A percentile compares a stretch with the other conserved stretches of the same genome.
Evolutionary conservation across 2,888 invertebrate species (phyloP).

Genomic region (Arctia plantaginis): DNA sequence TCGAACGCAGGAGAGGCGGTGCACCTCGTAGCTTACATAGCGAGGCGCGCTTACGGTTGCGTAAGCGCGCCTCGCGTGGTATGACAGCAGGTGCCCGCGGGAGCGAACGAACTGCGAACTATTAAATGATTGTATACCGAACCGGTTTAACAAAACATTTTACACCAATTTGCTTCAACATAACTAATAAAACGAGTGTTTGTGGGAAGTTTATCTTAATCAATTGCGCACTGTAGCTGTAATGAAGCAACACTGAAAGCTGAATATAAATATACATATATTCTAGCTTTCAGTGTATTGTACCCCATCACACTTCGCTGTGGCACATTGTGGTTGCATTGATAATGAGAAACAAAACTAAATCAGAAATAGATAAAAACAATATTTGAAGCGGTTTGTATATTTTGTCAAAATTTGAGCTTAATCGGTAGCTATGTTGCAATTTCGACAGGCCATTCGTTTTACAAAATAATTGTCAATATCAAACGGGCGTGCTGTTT

Average conservation of each 20-base stretch:
- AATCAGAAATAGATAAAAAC: too few relatives aligned
- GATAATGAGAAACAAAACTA: too few relatives aligned
- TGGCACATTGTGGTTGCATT: too few relatives aligned
- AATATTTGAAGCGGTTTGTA: too few relatives aligned
- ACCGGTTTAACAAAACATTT: constrained; percentile 47
- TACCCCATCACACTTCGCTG: too few relatives aligned
- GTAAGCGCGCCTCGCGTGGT: constrained; percentile 52
- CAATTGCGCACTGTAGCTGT: not conserved
- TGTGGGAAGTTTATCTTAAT: constrained; percentile 26
- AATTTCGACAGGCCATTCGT: constrained; percentile 70
- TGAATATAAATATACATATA: too few relatives aligned
- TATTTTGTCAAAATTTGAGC: too few relatives aligned
- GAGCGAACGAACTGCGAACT: constrained; percentile 58
- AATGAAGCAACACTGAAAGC: not conserved
- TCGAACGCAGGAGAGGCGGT: constrained; percentile 44
- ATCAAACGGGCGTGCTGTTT: constrained; percentile 65
- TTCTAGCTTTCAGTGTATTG: too few relatives aligned
- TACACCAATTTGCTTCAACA: constrained; percentile 33
- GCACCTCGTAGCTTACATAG: constrained; percentile 30
- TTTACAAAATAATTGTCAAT: constrained; percentile 77
- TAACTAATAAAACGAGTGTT: constrained; percentile 45
- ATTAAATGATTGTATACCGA: constrained; percentile 39
- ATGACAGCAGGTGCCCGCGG: constrained; percentile 66
- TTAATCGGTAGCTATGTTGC: constrained; percentile 41
- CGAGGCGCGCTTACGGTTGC: constrained; percentile 56